Base-by-base conservation (phyloP, 1,140 invertebrate species). In the Drosophila mojavensis region DNA sequence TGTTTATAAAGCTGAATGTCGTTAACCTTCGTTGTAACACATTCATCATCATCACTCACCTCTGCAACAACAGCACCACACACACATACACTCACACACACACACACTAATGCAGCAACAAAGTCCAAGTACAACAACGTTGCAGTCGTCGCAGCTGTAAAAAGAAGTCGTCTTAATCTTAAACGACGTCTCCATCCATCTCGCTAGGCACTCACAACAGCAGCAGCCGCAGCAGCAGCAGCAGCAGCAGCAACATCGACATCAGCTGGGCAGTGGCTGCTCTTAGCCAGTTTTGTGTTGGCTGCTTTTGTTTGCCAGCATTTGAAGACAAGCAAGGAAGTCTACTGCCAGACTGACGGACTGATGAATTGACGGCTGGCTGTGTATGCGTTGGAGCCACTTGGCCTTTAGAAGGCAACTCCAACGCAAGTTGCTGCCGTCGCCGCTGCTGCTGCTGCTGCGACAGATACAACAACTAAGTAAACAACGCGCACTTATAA, bases 1-100 rank as follows among this genome's bases (percentile, higher is more conserved):
- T 86, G 83, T 88, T 88, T 89, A 83, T 89, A 88, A 85, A 88
- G 84, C 84, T 89, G 84, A 79, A 83, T 84, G 88, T 91, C 88
- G 88, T 91, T 91, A 91, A 91, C 88, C 88, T 91, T 88, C 80
- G 80, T 84, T 90, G 86, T 90, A 90, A 90, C 86, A 88, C 79
- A 90, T 86, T 90, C 86, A 90, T 91, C 86, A 89, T 89, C 85
- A 89, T 89, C 84, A 88, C 75, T 88, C 84, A 88, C 84, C 84
- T 80, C 74, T 62, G 70, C 55, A 70, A 26, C 60, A 36, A 36
- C 33, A 36, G 55, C 70, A 56, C 63, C 75, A 30, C 28, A 30
- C 28, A 30, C 28, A 30, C 28, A 30, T 4, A 30, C 28, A 28
- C 28, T 2, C 28, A 30, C 28, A 30, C 28, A 30, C 28, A 30